Base-by-base conservation (phyloP, 2,797 vertebrate species). In the Karalla daura region DNA sequence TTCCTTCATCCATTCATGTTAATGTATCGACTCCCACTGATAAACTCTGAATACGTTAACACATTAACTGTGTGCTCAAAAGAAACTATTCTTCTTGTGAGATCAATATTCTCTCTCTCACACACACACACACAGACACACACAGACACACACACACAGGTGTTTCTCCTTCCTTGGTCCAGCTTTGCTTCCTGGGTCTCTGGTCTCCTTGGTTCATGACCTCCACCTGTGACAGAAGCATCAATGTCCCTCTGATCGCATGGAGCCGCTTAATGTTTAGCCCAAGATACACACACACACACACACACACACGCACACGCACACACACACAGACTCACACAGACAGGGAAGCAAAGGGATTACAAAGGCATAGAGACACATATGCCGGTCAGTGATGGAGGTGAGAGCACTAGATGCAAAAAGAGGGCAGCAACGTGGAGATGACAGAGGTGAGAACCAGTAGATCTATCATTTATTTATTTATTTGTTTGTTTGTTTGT, bases 251-350 rank as follows among this genome's bases (percentile, higher is more conserved):
- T 80, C 74, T 67, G 76, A 82, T 86, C 84, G 76, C 77, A 75
- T 37, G 25, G 70, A 74, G 50, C 63, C 65, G 93, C 80, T 94
- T 94, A 94, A 94, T 94, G 87, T 93, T 94, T 94, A 94, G 87
- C 92, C 58, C 30, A 70, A 76, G 72, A 75, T 30, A 14, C 56
- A 69, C 71, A 75, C 53, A 60, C 35, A 82, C 36, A 60, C 17
- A 44, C 51, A 69, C 14, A 64, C 55, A 69, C 40, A 82, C 18
- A 70, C 36, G 61, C 58, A 70, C 70, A 76, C 56, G 60, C 35
- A 81, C 37, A 62, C 55, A 70, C 70, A 76, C 55, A 61, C 33
- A 81, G 28, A 55, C 23, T 40, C 51, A 66, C 23, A 67, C 63
- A 69, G 30, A 82, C 15, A 70, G 61, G 55, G 46, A 76, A 79